These are phyloP conservation scores for Climacteris rufus DNA, from an alignment of 2,113 vertebrate species.

Conservation along the genomic window DNA sequence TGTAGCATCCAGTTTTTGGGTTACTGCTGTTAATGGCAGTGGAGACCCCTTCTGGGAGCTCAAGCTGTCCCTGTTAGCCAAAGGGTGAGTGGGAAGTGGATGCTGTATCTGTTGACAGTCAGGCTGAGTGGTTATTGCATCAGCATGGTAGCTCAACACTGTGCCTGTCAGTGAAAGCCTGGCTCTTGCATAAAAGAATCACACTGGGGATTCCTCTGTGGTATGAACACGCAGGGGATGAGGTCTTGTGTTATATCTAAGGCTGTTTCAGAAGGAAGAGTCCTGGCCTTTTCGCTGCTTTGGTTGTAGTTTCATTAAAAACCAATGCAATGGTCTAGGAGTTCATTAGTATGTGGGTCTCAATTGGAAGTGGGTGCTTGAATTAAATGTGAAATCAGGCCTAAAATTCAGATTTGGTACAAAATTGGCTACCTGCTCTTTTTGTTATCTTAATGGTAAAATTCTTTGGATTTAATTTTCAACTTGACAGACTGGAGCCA, in stretches of 20 bases:
- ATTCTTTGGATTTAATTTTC: not conserved
- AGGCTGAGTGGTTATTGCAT: not conserved
- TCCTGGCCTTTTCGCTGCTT: not conserved
- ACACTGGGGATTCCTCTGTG: not conserved
- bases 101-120: not conserved
- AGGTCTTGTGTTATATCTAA: too few relatives aligned
- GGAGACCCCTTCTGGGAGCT: not conserved
- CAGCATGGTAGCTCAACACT: not conserved
- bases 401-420: not conserved
- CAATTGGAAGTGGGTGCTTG: not conserved
- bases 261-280: not conserved
- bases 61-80: not conserved
- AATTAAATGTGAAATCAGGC: not conserved
- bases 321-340: not conserved
- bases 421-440: not conserved
- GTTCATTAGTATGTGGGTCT: not conserved
- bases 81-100: not conserved
- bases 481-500: not conserved
- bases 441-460: not conserved
- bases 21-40: not conserved
- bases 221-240: accelerated
- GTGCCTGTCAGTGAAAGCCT: not conserved
- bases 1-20: not conserved
- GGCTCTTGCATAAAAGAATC: not conserved
- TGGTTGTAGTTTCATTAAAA: not conserved